A percentile compares a stretch with the other conserved stretches of the same genome.
Conservation (phyloP, 2,888 invertebrate genomes). For the Patella depressa region DNA sequence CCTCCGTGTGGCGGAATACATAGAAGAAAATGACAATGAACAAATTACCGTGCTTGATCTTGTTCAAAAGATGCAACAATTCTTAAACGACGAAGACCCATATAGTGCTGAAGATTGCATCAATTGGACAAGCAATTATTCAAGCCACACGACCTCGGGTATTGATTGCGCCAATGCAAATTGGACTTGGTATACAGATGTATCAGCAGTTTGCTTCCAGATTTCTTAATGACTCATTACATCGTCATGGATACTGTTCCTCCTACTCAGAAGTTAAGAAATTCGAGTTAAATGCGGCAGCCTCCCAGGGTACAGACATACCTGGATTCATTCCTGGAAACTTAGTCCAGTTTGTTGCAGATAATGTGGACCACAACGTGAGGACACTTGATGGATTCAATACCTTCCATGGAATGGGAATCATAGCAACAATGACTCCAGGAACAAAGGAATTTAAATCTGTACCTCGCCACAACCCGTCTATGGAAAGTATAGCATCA, state of each 20-base stretch:
- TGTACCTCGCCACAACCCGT: no score
- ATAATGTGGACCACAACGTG: conserved; percentile 49
- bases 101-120: conserved; percentile 30
- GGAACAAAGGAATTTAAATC: no score
- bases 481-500: no score
- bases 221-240: conserved; percentile 45
- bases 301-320: conserved; percentile 20
- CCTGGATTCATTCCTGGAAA: conserved; percentile 21
- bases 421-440: no score
- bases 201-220: conserved; percentile 47
- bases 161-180: conserved; percentile 42
- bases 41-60: conserved; percentile 18
- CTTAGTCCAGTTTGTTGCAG: conserved; percentile 49
- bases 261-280: conserved; percentile 38
- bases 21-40: conserved; percentile 11
- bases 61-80: neutral
- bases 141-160: conserved; percentile 39
- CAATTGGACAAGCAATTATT: conserved; percentile 36
- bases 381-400: conserved; percentile 35
- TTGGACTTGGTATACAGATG: conserved; percentile 43
- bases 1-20: neutral
- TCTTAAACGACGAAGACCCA: neutral
- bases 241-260: conserved; percentile 41
- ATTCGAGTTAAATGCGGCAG: conserved; percentile 33
- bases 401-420: no score